phyloP scores from a whole-genome alignment of 2,888 invertebrate genomes.

The Aphrophora alni region DNA sequence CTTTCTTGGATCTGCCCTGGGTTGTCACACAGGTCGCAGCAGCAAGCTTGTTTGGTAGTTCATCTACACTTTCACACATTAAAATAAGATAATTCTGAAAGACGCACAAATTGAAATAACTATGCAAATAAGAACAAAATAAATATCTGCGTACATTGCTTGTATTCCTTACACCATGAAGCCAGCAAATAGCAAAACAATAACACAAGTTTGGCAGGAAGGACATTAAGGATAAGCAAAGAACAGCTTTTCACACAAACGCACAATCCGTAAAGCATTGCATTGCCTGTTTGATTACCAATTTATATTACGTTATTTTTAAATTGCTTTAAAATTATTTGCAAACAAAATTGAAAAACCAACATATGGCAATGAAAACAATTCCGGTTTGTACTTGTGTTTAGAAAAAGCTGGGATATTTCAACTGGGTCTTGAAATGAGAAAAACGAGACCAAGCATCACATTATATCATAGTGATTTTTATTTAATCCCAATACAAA shows the following conservation, averaged over 20 bases:
- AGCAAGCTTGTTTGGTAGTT: no score
- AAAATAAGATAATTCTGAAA: no score
- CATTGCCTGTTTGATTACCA: constrained; percentile 42
- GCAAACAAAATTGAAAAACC: constrained; percentile 3
- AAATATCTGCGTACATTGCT: no score
- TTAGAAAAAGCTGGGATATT: constrained; percentile 20
- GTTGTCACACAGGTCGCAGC: no score
- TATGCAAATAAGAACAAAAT: no score
- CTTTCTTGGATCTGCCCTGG: no score
- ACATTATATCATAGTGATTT: constrained; percentile 6
- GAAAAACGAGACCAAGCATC: background rate
- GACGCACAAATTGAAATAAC: no score
- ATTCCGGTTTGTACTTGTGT: constrained; percentile 34
- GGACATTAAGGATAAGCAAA: background rate
- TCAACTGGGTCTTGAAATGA: background rate
- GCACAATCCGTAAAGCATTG: constrained; percentile 47
- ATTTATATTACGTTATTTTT: background rate
- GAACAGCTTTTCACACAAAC: constrained; percentile 44
- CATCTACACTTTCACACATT: no score
- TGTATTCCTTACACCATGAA: background rate
- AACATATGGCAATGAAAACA: constrained; percentile 30
- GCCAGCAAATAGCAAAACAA: background rate
- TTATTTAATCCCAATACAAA: constrained; percentile 30
- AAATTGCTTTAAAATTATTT: background rate
- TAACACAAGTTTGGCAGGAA: background rate